Evolutionary conservation across 1,140 invertebrate genomes (phyloP), one percentile per base, ranked within the genome.

Genomic region (Pseudomyrmex flavicornis): DNA sequence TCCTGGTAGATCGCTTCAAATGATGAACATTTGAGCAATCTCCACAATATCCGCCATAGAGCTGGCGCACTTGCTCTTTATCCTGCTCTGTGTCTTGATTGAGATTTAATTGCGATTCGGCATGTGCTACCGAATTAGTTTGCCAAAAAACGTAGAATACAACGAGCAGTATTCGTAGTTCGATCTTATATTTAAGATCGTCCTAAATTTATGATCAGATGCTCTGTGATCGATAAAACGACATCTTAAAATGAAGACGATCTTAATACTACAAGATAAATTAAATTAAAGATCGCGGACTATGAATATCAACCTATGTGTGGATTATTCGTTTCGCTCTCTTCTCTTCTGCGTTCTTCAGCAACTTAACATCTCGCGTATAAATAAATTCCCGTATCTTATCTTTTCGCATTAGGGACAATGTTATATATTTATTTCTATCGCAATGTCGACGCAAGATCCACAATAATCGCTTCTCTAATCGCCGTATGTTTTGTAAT

Each of bases 11-110:
- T 54, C 91, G 85, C 90, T 90, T 91, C 92, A 89, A 90, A 91
- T 91, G 90, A 91, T 92, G 88, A 89, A 91, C 91, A 92, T 89
- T 92, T 91, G 89, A 90, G 86, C 91, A 91, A 86, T 91, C 88
- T 91, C 80, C 59, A 77, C 90, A 85, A 91, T 90, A 79, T 82
- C 88, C 88, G 84, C 82, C 83, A 85, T 86, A 89, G 83, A 89
- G 86, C 83, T 77, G 77, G 84, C 88, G 88, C 48, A 48, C 46
- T 35, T 72, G 72, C 74, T 89, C 84, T 35, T 87, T 52, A 22
- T 90, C 54, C 75, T 90, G 65, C 63, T 35, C 35, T 35, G 26
- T 8, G 44, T 87, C 86, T 85, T 90, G 79, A 82, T 91, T 56
- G 59, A 8, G 35, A 66, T 91, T 90, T 91, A 91, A 91, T 91